Evolutionary conservation across 2,888 invertebrate genomes (phyloP).

Genomic region (Agonopterix subpropinquella): DNA sequence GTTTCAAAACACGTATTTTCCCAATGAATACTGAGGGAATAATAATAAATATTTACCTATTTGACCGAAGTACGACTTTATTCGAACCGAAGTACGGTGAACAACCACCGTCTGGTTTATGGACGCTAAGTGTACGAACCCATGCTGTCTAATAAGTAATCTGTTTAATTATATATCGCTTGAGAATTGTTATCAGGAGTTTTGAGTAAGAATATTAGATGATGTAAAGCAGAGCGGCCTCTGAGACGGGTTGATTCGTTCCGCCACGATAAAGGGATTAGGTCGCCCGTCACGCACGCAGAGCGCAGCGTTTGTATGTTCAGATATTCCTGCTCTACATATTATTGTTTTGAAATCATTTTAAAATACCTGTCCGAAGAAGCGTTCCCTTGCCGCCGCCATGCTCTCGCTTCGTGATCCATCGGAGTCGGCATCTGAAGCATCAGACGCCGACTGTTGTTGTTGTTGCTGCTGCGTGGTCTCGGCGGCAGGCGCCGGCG

Average conservation of each 20-base stretch:
- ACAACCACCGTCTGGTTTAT: too few relatives aligned
- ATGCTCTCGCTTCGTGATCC: conserved; percentile 50
- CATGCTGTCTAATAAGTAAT: too few relatives aligned
- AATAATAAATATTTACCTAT: too few relatives aligned
- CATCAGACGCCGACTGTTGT: conserved; percentile 15
- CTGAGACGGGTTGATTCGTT: conserved; percentile 44
- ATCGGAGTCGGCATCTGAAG: conserved; percentile 32
- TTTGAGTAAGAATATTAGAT: conserved; percentile 37
- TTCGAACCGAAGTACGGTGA: too few relatives aligned
- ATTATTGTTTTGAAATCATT: conserved; percentile 1
- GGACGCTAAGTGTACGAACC: too few relatives aligned
- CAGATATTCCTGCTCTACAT: conserved; percentile 20
- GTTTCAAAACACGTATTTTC: too few relatives aligned
- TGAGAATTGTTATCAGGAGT: conserved; percentile 40
- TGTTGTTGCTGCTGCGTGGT: conserved; percentile 19
- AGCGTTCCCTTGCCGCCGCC: conserved; percentile 62
- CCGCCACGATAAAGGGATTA: conserved; percentile 63
- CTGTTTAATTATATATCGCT: conserved; percentile 19
- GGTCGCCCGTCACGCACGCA: conserved; percentile 39
- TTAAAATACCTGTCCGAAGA: conserved; percentile 59
- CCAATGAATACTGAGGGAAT: too few relatives aligned
- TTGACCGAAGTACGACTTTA: too few relatives aligned
- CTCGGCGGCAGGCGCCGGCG: conserved; percentile 30
- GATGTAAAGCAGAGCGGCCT: conserved; percentile 57
- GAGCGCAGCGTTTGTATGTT: conserved; percentile 25